Percentiles rank a stretch among this genome's conserved stretches.
phyloP scores from a whole-genome alignment of 2,888 invertebrate species.

The Seira sanloemensis region DNA sequence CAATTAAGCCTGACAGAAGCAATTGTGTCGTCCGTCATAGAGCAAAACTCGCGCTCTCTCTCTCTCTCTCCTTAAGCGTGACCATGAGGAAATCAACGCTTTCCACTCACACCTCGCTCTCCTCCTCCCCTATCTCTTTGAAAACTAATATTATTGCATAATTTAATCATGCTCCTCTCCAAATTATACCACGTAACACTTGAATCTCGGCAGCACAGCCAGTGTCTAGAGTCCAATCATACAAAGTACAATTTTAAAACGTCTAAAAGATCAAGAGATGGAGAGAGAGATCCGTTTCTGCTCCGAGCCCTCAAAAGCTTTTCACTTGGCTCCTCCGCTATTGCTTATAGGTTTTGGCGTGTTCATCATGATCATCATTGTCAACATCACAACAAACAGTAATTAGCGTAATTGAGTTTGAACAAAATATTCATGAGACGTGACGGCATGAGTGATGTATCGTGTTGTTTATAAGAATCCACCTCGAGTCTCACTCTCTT shows the following conservation, averaged over 20 bases:
- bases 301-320: too few species aligned
- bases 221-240: slow-evolving; percentile 4
- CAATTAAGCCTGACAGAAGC: not conserved
- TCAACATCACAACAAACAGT: slow-evolving; percentile 18
- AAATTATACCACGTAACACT: too few species aligned
- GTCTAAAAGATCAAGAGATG: not conserved
- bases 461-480: slow-evolving; percentile 29
- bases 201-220: too few species aligned
- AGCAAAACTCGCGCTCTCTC: not conserved
- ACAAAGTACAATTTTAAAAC: not conserved
- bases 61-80: not conserved
- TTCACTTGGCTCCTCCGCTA: not conserved
- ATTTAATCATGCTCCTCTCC: not conserved
- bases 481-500: not conserved
- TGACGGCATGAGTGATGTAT: slow-evolving; percentile 52
- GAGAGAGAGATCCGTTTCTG: not conserved
- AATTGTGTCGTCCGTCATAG: too few species aligned
- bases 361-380: not conserved
- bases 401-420: slow-evolving; percentile 60
- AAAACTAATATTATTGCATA: not conserved
- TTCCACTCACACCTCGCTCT: not conserved
- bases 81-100: slow-evolving; percentile 4
- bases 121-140: not conserved
- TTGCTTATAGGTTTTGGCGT: too few species aligned
- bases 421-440: slow-evolving; percentile 49